phyloP scores from a whole-genome alignment of 1,140 invertebrate species.

The Drosophila sulfurigaster region DNA sequence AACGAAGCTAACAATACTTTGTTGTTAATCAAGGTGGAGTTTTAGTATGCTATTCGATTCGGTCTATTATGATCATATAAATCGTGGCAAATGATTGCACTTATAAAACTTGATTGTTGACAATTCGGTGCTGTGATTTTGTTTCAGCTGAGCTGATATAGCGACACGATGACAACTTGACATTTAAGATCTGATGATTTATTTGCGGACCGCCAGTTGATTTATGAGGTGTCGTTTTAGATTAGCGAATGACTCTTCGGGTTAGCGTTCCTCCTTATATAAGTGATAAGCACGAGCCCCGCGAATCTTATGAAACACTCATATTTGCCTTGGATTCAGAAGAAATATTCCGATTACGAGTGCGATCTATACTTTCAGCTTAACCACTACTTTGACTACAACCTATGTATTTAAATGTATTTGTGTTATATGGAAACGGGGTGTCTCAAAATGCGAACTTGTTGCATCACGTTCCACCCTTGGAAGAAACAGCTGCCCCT shows the following conservation, averaged over 20 bases:
- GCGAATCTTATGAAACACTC: not conserved
- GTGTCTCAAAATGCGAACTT: conserved; percentile 30
- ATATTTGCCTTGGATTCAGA: not conserved
- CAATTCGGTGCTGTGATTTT: conserved; percentile 64
- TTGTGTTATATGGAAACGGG: not conserved
- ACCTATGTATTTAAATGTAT: not conserved
- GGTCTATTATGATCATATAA: conserved; percentile 38
- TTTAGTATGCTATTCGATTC: conserved; percentile 10
- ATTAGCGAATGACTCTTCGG: conserved; percentile 57
- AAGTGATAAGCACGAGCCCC: conserved; percentile 27
- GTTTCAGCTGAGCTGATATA: conserved; percentile 56
- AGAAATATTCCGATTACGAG: not conserved
- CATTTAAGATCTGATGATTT: conserved; percentile 71
- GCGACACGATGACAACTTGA: conserved; percentile 60
- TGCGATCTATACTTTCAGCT: not conserved
- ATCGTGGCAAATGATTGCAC: conserved; percentile 46
- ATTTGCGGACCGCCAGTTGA: conserved; percentile 52
- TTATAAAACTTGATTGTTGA: conserved; percentile 57
- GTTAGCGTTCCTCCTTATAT: conserved; percentile 30
- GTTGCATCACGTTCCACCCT: conserved; percentile 25
- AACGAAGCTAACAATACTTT: not conserved
- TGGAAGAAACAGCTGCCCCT: conserved; percentile 34
- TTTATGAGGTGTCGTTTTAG: conserved; percentile 75
- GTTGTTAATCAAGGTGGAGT: conserved; percentile 6
- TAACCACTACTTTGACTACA: not conserved